Percentiles rank a stretch among this genome's conserved stretches.
phyloP scores from a whole-genome alignment of 2,797 vertebrate genomes.

The Gymnocypris eckloni region DNA sequence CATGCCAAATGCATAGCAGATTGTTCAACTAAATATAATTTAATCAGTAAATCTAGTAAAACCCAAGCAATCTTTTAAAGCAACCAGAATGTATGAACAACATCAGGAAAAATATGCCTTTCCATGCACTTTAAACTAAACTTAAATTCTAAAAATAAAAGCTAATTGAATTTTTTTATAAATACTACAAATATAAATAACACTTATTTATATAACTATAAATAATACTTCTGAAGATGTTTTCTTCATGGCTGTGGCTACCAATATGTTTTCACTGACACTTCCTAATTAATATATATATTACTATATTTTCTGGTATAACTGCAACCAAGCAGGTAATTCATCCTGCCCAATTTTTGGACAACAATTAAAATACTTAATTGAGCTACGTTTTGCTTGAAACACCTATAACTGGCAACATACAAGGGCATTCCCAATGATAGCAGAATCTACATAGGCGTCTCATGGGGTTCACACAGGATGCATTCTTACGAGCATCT shows the following conservation, averaged over 20 bases:
- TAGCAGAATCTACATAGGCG: neutral
- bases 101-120: neutral
- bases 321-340: neutral
- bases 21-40: neutral
- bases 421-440: neutral
- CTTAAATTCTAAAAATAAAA: neutral
- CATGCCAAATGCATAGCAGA: neutral
- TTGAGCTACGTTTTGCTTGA: neutral
- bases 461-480: neutral
- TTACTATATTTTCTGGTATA: neutral
- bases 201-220: neutral
- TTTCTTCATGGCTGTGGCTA: neutral
- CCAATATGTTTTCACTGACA: neutral
- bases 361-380: neutral
- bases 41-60: neutral
- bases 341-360: neutral
- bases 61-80: conserved; percentile 6
- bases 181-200: neutral
- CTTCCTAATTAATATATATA: neutral
- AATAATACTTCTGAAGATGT: neutral
- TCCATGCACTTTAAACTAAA: neutral
- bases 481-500: neutral
- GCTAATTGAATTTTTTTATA: neutral
- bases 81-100: neutral
- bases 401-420: neutral